Percentiles rank a stretch among this genome's conserved stretches.
phyloP scores from a whole-genome alignment of 2,797 vertebrate genomes.

The Perodicticus potto region DNA sequence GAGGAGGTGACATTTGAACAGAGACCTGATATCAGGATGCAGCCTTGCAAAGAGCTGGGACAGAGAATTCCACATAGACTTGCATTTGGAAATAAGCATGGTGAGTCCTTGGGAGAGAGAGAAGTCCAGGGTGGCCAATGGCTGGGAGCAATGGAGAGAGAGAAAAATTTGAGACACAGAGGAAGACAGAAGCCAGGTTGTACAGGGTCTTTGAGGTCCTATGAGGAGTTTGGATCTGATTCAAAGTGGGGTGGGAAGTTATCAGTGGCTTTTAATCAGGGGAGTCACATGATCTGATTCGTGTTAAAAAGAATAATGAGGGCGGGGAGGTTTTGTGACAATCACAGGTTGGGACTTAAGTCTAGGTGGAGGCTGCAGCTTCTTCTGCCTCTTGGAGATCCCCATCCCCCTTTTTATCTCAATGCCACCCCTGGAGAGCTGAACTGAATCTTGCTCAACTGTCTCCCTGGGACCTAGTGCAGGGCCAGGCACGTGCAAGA shows the following conservation, averaged over 20 bases:
- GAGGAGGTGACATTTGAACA: not conserved
- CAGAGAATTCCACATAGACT: not conserved
- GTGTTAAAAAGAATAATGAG: conserved; percentile 2
- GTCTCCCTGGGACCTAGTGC: not conserved
- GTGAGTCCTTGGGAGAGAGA: not conserved
- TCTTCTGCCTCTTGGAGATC: not conserved
- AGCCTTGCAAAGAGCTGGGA: not conserved
- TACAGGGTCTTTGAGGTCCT: not conserved
- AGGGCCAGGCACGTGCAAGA: not conserved
- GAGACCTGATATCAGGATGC: not conserved
- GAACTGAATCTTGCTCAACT: not conserved
- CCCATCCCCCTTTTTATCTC: not conserved
- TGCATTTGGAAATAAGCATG: not conserved
- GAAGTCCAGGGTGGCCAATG: no score
- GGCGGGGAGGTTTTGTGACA: not conserved
- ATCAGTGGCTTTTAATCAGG: conserved; percentile 17
- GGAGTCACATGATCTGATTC: not conserved
- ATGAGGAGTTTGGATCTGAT: not conserved
- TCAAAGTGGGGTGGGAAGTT: not conserved
- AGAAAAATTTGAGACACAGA: not conserved
- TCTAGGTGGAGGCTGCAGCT: not conserved
- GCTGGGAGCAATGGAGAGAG: not conserved
- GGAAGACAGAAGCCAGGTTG: not conserved
- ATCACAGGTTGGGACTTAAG: not conserved
- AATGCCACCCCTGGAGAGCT: not conserved